Conservation (phyloP, 92 coral and sea anemone genomes). For the Porites evermanni region DNA sequence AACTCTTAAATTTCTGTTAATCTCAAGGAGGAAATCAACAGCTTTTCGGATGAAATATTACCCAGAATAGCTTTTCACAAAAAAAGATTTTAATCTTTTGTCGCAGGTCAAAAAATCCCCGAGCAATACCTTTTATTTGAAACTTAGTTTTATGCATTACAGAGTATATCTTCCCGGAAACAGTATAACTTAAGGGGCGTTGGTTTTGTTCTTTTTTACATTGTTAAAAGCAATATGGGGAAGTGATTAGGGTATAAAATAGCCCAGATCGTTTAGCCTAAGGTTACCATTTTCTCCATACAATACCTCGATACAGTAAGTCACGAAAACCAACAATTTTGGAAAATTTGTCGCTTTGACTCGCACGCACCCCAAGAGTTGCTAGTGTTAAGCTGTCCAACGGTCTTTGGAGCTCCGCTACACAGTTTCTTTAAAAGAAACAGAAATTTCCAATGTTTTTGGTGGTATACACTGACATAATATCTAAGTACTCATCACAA, state of each 20-base stretch:
- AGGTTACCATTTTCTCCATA: neutral
- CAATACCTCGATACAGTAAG: neutral
- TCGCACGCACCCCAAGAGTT: too few relatives aligned
- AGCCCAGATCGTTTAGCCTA: neutral
- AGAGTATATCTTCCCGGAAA: slow-evolving; percentile 1
- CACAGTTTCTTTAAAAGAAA: too few relatives aligned
- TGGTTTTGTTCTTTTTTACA: neutral
- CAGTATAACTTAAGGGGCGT: neutral
- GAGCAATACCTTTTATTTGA: neutral
- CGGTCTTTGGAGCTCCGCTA: too few relatives aligned
- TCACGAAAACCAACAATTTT: neutral
- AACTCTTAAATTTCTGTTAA: neutral
- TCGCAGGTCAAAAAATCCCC: neutral
- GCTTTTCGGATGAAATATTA: neutral
- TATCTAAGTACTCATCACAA: too few relatives aligned
- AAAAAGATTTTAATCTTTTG: neutral
- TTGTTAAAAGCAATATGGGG: neutral
- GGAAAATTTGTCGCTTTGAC: neutral
- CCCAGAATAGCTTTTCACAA: neutral
- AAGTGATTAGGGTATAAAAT: neutral
- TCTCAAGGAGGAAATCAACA: slow-evolving; percentile 20
- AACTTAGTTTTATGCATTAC: neutral
- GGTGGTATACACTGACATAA: too few relatives aligned
- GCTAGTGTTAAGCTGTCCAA: too few relatives aligned
- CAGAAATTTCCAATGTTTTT: too few relatives aligned